Conservation (phyloP, 1,140 invertebrate genomes). For the Ganaspis sp. region DNA sequence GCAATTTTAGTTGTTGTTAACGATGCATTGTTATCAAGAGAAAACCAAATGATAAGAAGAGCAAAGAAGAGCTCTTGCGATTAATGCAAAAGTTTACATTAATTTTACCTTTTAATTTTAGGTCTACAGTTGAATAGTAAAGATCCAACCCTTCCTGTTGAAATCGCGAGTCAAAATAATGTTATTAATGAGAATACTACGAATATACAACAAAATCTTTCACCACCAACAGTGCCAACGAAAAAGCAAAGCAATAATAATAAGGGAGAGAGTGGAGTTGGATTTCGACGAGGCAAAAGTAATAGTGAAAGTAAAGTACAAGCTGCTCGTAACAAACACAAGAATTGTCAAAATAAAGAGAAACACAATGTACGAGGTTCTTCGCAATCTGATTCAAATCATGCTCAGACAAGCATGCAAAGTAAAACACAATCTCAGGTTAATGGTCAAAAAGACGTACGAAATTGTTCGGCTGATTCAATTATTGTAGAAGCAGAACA, state of each 20-base stretch:
- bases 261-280: slow-evolving; percentile 67
- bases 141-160: slow-evolving; percentile 66
- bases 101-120: slow-evolving; percentile 45
- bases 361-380: slow-evolving; percentile 65
- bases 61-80: too few relatives aligned
- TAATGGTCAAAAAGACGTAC: slow-evolving; percentile 67
- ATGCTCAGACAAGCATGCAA: slow-evolving; percentile 42
- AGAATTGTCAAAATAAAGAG: slow-evolving; percentile 75
- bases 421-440: slow-evolving; percentile 57
- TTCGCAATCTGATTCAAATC: slow-evolving; percentile 69
- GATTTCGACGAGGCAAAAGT: slow-evolving; percentile 70
- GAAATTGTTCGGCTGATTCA: slow-evolving; percentile 59
- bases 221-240: slow-evolving; percentile 54
- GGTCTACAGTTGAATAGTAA: slow-evolving; percentile 70
- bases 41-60: too few relatives aligned
- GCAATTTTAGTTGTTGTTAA: background rate
- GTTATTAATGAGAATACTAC: slow-evolving; percentile 60
- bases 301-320: slow-evolving; percentile 75
- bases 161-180: slow-evolving; percentile 62
- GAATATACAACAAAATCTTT: slow-evolving; percentile 58
- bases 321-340: slow-evolving; percentile 73
- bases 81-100: background rate
- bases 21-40: too few relatives aligned
- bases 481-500: slow-evolving; percentile 61
- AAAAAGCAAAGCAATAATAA: slow-evolving; percentile 73